Base-by-base conservation (phyloP, 2,888 invertebrate genomes). In the Sceliomorpha sp. region DNA sequence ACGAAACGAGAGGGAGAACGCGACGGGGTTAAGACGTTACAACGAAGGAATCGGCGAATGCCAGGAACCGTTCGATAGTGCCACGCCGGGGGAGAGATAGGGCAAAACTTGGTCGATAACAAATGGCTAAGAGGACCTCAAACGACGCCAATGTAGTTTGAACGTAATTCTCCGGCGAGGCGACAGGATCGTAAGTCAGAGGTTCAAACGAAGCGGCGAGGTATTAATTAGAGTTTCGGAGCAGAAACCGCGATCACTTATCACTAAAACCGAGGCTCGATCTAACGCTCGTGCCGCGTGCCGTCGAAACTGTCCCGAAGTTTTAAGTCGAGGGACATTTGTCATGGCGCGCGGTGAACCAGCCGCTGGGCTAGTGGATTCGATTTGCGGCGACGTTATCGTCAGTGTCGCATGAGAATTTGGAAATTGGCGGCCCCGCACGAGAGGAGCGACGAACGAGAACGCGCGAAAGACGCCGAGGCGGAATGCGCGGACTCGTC, bases 221-320 rank as follows among this genome's bases (percentile, higher is more conserved):
- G 86, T 87, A 87, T 87, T 87, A 86, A 87, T 87, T 87, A 86
- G 83, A 85, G 84, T 85, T 86, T 83, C 86, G 78, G 79, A 72
- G 79, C 75, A 73, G 76, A 74, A 81, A 85, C 85, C 85, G 78
- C 84, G 85, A 86, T 86, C 87, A 86, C 86, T 86, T 87, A 87
- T 87, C 87, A 85, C 83, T 76, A 74, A 76, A 78, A 75, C 83
- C 79, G 74, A 77, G 67, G 55, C 67, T 67, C 78, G 67, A 68
- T 68, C 68, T 62, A 69, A 62, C 56, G 68, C 60, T 42, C 47
- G 34, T 60, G 68, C 62, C 68, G 68, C 68, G 68, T 69, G 68
- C 68, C 62, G 62, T 69, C 55, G 45, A 68, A 67, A 68, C 71
- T 60, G 64, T 64, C 64, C 68, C 56, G 51, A 69, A 72, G 68